Percentiles rank a stretch among this genome's conserved stretches.
Evolutionary conservation across 2,888 invertebrate species (phyloP).

Genomic region (Ochropacha duplaris): DNA sequence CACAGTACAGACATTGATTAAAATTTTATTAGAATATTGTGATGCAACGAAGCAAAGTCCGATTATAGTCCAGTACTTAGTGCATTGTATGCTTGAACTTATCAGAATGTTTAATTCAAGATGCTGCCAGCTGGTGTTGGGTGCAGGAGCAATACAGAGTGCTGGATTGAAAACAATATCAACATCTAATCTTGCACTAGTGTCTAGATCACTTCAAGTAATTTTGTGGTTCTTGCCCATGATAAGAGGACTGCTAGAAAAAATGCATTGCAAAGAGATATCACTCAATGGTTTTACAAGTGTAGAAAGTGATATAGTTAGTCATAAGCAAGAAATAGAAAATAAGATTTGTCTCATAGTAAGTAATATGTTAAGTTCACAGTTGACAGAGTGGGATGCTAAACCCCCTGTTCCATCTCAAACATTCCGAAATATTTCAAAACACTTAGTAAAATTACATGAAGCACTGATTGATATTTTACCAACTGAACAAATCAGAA

Average conservation of each 20-base stretch:
- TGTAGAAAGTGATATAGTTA: slow-evolving; percentile 90
- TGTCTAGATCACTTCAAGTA: slow-evolving; percentile 91
- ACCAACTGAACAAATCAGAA: slow-evolving; percentile 89
- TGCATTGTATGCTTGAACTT: slow-evolving; percentile 93
- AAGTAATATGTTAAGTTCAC: slow-evolving; percentile 90
- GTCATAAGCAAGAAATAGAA: slow-evolving; percentile 96
- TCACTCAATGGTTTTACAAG: slow-evolving; percentile 84
- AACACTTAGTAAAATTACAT: slow-evolving; percentile 94
- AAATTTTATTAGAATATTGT: slow-evolving; percentile 97
- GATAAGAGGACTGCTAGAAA: slow-evolving; percentile 86
- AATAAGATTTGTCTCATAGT: slow-evolving; percentile 96
- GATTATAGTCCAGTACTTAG: slow-evolving; percentile 90
- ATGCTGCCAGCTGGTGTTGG: slow-evolving; percentile 96
- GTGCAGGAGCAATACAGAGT: slow-evolving; percentile 97
- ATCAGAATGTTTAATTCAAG: slow-evolving; percentile 93
- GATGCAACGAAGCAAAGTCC: slow-evolving; percentile 89
- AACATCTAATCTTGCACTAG: slow-evolving; percentile 95
- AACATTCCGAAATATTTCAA: slow-evolving; percentile 92
- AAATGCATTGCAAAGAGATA: slow-evolving; percentile 77
- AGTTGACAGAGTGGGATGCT: slow-evolving; percentile 95
- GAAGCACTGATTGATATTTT: slow-evolving; percentile 94
- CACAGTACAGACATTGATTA: slow-evolving; percentile 93
- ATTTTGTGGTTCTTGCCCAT: slow-evolving; percentile 91
- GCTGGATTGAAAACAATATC: slow-evolving; percentile 97
- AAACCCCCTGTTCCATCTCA: slow-evolving; percentile 97